Evolutionary conservation across 1,140 invertebrate genomes (phyloP).

Genomic region (Apis florea): DNA sequence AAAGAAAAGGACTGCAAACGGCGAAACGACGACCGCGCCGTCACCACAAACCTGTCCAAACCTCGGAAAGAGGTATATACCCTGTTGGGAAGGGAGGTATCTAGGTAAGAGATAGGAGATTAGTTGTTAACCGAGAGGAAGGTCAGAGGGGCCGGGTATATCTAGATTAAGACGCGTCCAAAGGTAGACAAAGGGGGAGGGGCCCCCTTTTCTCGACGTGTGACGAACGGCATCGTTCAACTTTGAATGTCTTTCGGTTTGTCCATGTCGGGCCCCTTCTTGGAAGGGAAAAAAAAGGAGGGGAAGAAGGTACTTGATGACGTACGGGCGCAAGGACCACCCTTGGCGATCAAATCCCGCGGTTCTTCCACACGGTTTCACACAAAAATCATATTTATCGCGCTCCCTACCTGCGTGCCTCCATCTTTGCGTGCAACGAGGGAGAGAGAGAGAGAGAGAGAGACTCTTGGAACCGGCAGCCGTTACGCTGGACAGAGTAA

Average conservation of each 20-base stretch:
- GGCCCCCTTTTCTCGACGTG: constrained; percentile 40
- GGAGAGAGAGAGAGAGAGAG: not conserved
- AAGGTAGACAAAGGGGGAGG: constrained; percentile 52
- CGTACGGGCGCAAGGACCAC: constrained; percentile 77
- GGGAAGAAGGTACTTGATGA: constrained; percentile 67
- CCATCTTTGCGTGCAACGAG: constrained; percentile 36
- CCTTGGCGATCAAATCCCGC: constrained; percentile 72
- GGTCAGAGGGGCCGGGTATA: constrained; percentile 60
- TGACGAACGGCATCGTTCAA: constrained; percentile 69
- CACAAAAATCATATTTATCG: constrained; percentile 78
- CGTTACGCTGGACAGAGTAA: constrained; percentile 69
- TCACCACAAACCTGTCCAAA: constrained; percentile 64
- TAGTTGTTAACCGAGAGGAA: constrained; percentile 62
- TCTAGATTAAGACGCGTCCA: constrained; percentile 75
- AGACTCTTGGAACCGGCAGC: constrained; percentile 54
- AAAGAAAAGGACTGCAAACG: constrained; percentile 23
- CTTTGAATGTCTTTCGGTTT: constrained; percentile 57
- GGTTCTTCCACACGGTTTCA: constrained; percentile 73
- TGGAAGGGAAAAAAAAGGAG: constrained; percentile 53
- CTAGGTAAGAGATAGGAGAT: constrained; percentile 65
- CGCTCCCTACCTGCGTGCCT: constrained; percentile 68
- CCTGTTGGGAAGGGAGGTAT: not conserved
- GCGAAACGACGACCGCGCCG: constrained; percentile 58
- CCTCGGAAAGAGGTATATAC: constrained; percentile 5
- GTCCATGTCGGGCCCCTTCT: constrained; percentile 49